These are phyloP conservation scores for Pheosia tremula DNA, from an alignment of 2,888 invertebrate genomes.

Conservation along the genomic window DNA sequence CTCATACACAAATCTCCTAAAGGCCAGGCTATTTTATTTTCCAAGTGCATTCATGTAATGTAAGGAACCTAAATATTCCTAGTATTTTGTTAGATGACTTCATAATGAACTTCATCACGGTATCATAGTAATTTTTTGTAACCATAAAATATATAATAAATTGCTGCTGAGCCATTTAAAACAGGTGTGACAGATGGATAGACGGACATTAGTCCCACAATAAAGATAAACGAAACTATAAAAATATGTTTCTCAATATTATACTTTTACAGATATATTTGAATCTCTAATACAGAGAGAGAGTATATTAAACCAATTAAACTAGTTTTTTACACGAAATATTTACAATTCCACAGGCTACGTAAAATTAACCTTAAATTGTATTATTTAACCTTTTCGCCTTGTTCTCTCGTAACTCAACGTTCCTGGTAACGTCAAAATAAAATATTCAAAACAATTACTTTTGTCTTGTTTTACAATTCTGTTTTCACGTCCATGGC, in stretches of 20 bases:
- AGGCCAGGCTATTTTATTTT: too few relatives aligned
- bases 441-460: constrained; percentile 27
- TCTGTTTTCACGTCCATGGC: constrained; percentile 20
- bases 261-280: background rate
- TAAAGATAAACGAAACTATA: too few relatives aligned
- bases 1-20: too few relatives aligned
- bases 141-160: constrained; percentile 9
- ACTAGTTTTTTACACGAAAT: background rate
- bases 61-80: background rate
- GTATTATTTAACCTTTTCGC: constrained; percentile 9
- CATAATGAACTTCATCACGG: constrained; percentile 25
- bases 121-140: constrained; percentile 9
- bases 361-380: constrained; percentile 6
- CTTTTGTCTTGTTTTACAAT: constrained; percentile 32
- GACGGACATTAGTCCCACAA: too few relatives aligned
- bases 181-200: too few relatives aligned
- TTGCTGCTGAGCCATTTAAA: constrained; percentile 18
- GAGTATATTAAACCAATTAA: too few relatives aligned
- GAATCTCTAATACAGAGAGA: too few relatives aligned
- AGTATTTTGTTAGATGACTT: background rate
- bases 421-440: constrained; percentile 7
- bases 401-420: constrained; percentile 14
- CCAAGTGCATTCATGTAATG: too few relatives aligned
- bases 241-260: too few relatives aligned
- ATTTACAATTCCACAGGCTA: constrained; percentile 8